Conservation (phyloP, 2,797 vertebrate genomes). For the Poeciliopsis paucimaculata region DNA sequence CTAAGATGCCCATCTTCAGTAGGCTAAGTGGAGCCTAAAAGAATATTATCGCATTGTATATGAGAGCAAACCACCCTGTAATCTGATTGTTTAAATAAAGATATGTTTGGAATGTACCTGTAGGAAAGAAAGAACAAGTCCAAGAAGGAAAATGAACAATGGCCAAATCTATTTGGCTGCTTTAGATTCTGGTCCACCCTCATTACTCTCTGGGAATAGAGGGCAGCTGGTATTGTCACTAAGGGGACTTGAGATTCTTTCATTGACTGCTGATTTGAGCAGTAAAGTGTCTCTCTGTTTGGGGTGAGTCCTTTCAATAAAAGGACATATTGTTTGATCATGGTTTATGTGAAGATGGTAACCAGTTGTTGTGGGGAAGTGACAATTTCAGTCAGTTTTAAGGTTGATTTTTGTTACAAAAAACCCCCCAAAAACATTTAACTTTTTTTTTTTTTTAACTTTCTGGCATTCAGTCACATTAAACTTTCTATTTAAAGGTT, state of each 20-base stretch:
- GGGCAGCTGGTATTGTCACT: neutral
- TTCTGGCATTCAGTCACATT: neutral
- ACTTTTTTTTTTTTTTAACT: neutral
- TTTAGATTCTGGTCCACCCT: conserved; percentile 1
- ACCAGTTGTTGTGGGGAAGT: conserved; percentile 26
- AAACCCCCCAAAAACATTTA: neutral
- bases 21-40: neutral
- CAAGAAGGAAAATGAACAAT: neutral
- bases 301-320: conserved; percentile 5
- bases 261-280: conserved; percentile 9
- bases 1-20: neutral
- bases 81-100: neutral
- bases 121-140: neutral
- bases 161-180: neutral
- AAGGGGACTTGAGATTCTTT: conserved; percentile 6
- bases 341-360: conserved; percentile 34
- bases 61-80: neutral
- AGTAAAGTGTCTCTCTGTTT: conserved; percentile 10
- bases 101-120: neutral
- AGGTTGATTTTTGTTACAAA: no score
- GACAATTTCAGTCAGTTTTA: neutral
- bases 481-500: neutral
- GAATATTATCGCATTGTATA: neutral
- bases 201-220: neutral
- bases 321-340: conserved; percentile 31